These are phyloP conservation scores for Caenorhabditis latens DNA, from an alignment of 1,140 invertebrate genomes.

Conservation along the genomic window DNA sequence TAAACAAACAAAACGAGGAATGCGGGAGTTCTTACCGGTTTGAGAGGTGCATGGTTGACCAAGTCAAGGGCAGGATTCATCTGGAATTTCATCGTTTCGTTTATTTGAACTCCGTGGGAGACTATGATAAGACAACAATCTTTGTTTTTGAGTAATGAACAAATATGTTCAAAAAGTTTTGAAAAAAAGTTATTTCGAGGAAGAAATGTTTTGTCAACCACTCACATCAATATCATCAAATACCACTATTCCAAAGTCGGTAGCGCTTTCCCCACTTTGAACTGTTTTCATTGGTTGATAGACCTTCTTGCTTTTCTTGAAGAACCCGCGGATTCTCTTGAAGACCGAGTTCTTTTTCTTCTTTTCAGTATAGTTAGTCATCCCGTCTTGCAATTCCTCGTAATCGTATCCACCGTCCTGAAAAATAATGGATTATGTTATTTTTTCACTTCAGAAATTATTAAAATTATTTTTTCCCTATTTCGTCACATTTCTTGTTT, in stretches of 20 bases:
- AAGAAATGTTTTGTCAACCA: background rate
- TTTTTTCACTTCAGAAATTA: too few relatives aligned
- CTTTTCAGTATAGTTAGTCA: background rate
- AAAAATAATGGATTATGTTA: background rate
- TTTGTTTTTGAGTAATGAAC: too few relatives aligned
- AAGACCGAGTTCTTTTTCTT: background rate
- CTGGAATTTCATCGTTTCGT: background rate
- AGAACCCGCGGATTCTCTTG: background rate
- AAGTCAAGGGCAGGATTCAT: constrained; percentile 16
- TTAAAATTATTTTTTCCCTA: too few relatives aligned
- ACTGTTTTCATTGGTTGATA: background rate
- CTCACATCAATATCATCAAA: constrained; percentile 1
- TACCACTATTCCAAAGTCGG: background rate
- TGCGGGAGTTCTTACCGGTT: background rate
- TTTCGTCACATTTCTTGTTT: too few relatives aligned
- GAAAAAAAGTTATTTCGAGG: too few relatives aligned
- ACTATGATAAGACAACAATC: too few relatives aligned
- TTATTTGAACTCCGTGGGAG: too few relatives aligned
- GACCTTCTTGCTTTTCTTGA: background rate
- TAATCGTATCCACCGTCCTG: background rate
- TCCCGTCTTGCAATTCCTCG: background rate
- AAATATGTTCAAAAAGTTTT: too few relatives aligned
- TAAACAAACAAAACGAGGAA: background rate
- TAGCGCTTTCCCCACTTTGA: background rate
- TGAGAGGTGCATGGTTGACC: background rate